Percentiles rank a stretch among this genome's conserved stretches.
These are phyloP conservation scores for Aleiodes alternator DNA, from an alignment of 2,888 invertebrate species.

Conservation along the genomic window DNA sequence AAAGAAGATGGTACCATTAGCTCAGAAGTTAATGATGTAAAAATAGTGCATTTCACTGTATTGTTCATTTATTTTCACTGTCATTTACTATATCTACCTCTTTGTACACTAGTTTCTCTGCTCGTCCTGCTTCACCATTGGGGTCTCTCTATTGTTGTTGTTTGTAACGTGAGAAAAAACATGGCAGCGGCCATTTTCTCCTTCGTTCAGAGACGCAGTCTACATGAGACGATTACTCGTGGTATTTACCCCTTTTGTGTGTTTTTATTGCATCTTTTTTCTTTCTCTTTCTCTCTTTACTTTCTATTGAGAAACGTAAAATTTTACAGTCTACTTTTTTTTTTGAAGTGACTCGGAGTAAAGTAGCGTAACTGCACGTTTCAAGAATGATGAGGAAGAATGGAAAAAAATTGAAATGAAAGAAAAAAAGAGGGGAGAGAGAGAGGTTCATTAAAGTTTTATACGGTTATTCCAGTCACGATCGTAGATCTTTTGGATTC, in stretches of 20 bases:
- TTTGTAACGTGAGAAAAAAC: constrained; percentile 29
- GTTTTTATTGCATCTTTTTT: background rate
- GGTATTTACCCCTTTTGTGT: background rate
- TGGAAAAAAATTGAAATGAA: background rate
- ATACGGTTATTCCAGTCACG: constrained; percentile 9
- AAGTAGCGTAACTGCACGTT: constrained; percentile 11
- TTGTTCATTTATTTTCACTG: constrained; percentile 30
- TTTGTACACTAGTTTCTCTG: background rate
- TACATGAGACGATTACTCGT: too few relatives aligned
- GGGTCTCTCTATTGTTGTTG: background rate
- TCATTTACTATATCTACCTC: constrained; percentile 14
- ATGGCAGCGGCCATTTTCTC: too few relatives aligned
- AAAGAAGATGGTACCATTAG: background rate
- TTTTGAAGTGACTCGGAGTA: constrained; percentile 13
- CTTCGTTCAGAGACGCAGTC: too few relatives aligned
- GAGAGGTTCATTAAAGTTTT: constrained; percentile 12
- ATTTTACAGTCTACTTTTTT: constrained; percentile 3
- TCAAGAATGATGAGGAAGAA: background rate
- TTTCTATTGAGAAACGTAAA: background rate
- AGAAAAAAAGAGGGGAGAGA: background rate
- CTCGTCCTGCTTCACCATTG: background rate
- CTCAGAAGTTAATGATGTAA: constrained; percentile 20
- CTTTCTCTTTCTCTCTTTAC: background rate
- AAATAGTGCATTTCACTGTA: constrained; percentile 3
- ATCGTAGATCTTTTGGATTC: constrained; percentile 13